Conservation (phyloP, 2,888 invertebrate species). For the Diaphora mendica region DNA sequence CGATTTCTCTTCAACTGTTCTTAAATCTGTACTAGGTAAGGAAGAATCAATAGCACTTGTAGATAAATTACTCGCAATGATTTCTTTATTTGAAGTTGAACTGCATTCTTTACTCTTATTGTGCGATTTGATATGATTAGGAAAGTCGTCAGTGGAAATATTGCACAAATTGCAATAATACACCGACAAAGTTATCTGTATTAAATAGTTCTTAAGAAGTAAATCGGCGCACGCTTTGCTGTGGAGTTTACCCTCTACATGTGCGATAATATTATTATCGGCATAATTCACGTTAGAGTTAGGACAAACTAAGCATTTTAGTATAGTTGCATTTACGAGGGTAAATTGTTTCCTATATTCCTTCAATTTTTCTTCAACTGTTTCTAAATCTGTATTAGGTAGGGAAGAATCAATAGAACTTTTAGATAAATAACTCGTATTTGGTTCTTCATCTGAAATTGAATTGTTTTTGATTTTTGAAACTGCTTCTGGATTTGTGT, state of each 20-base stretch:
- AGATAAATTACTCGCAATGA: background rate
- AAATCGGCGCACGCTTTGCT: background rate
- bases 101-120: background rate
- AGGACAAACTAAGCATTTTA: background rate
- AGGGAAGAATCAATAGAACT: background rate
- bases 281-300: background rate
- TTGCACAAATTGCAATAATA: slow-evolving; percentile 16
- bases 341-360: slow-evolving; percentile 1
- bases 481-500: background rate
- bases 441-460: background rate
- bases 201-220: background rate
- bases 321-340: background rate
- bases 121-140: slow-evolving; percentile 8
- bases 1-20: background rate
- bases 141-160: background rate
- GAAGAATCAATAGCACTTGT: background rate
- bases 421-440: background rate
- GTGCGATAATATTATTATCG: background rate
- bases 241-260: background rate
- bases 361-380: background rate
- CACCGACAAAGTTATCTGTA: background rate
- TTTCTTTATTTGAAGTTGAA: background rate
- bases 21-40: background rate
- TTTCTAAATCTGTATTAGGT: background rate
- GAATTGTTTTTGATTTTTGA: background rate